Base-by-base conservation (phyloP, 2,113 vertebrate species). In the Alaudala cheleensis region DNA sequence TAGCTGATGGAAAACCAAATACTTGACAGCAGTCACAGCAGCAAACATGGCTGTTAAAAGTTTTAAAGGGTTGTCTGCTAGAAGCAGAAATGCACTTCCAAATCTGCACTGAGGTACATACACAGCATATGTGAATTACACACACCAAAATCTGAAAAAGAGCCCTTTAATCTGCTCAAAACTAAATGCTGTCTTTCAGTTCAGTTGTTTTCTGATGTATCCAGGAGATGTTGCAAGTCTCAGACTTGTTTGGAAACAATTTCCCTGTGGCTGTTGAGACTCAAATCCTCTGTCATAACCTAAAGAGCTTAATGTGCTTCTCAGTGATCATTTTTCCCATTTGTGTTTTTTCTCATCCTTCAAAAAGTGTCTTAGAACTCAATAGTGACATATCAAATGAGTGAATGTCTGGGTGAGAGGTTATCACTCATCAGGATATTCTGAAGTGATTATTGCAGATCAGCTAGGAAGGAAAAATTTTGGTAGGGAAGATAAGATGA, bases 1-100 rank as follows among this genome's bases (percentile, higher is more conserved):
- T 95, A 83, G 73, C 64, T 97, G 96, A 96, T 79, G 90, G 90
- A 97, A 93, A 95, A 82, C 69, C 86, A 92, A 96, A 96, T 84
- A 90, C 90, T 92, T 97, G 94, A 92, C 90, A 96, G 86, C 65
- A 93, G 74, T 83, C 96, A 92, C 61, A 86, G 74, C 64, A 95
- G 82, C 88, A 95, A 91, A 60, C 69, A n/a, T 39, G 88, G 79
- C 86, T 94, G 61, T 77, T 92, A 89, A 92, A 95, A 94, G 25
- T 95, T 94, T 93, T 84, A 93, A 94, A 90, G 50, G 61, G 95
- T 95, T 94, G 82, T 47, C 40, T 92, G 13, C 12, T 88, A 74
- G 88, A 94, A 96, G 80, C 53, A 92, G 83, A 93, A 96, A 83
- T 56, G 90, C 39, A 29, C 11, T 82, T 96, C 69, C 56, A 88